Conservation (phyloP, 2,113 vertebrate genomes). For the Lichenostomus cassidix region DNA sequence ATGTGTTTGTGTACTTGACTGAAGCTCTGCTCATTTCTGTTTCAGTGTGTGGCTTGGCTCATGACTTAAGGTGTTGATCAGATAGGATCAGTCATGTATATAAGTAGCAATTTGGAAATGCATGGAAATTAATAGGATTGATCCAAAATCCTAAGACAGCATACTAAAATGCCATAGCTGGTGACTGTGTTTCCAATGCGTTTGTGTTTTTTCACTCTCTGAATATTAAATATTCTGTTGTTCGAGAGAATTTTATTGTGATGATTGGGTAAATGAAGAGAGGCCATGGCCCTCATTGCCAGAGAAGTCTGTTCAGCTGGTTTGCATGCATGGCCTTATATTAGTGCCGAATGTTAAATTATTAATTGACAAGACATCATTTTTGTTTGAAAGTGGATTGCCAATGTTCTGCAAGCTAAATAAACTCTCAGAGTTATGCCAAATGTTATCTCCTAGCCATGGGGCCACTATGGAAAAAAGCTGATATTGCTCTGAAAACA, state of each 20-base stretch:
- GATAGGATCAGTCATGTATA: neutral
- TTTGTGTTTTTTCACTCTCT: neutral
- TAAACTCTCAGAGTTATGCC: neutral
- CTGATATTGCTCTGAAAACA: neutral
- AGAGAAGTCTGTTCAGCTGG: conserved; percentile 15
- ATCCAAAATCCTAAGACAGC: neutral
- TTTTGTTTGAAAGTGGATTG: conserved; percentile 13
- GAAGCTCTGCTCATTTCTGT: neutral
- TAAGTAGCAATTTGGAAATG: neutral
- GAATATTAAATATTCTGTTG: neutral
- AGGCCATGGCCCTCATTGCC: neutral
- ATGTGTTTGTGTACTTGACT: neutral
- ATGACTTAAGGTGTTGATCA: neutral
- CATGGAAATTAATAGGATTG: neutral
- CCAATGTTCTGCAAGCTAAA: neutral
- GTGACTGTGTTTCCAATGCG: rapidly evolving
- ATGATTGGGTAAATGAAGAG: neutral
- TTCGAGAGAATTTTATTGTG: conserved; percentile 2
- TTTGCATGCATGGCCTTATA: neutral
- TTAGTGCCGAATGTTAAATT: neutral
- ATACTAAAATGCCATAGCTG: neutral
- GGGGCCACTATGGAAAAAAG: neutral
- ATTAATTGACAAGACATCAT: conserved; percentile 13
- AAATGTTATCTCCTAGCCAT: neutral
- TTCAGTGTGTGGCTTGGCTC: neutral